Conservation (phyloP, 2,113 vertebrate genomes). For the Lonchura striata region DNA sequence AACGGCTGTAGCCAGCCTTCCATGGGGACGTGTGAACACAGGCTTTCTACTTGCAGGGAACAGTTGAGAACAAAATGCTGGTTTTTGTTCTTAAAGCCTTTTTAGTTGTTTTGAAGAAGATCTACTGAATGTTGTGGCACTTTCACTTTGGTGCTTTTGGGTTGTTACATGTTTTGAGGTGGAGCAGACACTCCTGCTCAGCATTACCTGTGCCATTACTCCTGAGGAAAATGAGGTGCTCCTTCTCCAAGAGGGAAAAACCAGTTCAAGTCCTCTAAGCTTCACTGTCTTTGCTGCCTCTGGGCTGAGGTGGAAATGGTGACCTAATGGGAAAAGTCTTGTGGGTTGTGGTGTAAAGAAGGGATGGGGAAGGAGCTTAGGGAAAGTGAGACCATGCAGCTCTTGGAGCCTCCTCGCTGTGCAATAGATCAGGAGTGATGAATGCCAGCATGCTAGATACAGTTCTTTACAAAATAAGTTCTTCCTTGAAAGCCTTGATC, state of each 20-base stretch:
- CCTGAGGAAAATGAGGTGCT: neutral
- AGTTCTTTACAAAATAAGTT: neutral
- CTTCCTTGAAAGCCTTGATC: neutral
- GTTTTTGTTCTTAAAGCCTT: neutral
- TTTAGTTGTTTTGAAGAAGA: neutral
- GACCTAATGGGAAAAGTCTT: neutral
- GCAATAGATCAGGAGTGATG: neutral
- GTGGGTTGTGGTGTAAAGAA: neutral
- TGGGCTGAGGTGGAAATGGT: neutral
- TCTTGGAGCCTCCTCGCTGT: neutral
- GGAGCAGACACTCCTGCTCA: neutral
- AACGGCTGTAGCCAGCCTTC: neutral
- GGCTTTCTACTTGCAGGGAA: neutral
- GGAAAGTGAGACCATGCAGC: neutral
- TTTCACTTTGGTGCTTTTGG: neutral
- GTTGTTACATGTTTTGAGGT: accelerated
- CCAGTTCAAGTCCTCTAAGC: neutral
- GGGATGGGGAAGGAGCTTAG: neutral
- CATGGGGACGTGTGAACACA: neutral
- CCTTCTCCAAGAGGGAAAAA: neutral
- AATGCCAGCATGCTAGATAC: neutral
- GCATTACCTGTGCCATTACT: neutral
- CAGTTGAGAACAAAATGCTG: neutral
- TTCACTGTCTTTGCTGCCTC: neutral
- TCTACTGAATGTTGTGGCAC: neutral